Evolutionary conservation across 2,113 vertebrate species (phyloP).

Genomic region (Egretta garzetta): DNA sequence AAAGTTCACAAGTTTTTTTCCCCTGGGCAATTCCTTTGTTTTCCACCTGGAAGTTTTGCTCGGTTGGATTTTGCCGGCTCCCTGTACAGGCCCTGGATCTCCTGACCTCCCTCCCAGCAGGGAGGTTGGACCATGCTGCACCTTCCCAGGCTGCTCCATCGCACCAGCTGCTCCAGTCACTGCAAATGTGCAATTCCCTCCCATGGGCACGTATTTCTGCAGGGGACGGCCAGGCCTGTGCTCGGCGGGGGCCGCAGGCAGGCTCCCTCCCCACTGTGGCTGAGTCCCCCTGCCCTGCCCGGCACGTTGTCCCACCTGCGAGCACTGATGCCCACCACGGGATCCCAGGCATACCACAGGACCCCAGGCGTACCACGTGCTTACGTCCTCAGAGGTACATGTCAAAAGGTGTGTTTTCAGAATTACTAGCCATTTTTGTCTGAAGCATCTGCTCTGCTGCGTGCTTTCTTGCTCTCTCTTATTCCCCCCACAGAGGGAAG

Average conservation of each 20-base stretch:
- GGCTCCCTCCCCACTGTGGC: rapidly evolving
- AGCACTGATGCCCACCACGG: rapidly evolving
- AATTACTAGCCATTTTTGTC: background rate
- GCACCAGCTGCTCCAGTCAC: background rate
- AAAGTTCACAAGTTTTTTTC: background rate
- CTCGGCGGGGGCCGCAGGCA: rapidly evolving
- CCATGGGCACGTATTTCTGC: rapidly evolving
- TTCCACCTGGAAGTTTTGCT: background rate
- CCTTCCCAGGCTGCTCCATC: background rate
- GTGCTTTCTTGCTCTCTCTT: background rate
- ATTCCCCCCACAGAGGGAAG: background rate
- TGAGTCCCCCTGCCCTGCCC: background rate
- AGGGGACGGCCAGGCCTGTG: rapidly evolving
- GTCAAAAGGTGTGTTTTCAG: background rate
- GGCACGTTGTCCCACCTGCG: background rate
- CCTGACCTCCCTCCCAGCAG: background rate
- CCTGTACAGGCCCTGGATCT: rapidly evolving
- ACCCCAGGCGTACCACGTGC: background rate
- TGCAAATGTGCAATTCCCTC: rapidly evolving
- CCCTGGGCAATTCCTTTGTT: background rate
- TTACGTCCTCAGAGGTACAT: background rate
- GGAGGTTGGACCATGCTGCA: background rate
- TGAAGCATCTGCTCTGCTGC: background rate
- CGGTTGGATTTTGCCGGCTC: background rate
- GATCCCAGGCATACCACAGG: rapidly evolving